phyloP scores from a whole-genome alignment of 1,140 invertebrate genomes.

The Atta texana region DNA sequence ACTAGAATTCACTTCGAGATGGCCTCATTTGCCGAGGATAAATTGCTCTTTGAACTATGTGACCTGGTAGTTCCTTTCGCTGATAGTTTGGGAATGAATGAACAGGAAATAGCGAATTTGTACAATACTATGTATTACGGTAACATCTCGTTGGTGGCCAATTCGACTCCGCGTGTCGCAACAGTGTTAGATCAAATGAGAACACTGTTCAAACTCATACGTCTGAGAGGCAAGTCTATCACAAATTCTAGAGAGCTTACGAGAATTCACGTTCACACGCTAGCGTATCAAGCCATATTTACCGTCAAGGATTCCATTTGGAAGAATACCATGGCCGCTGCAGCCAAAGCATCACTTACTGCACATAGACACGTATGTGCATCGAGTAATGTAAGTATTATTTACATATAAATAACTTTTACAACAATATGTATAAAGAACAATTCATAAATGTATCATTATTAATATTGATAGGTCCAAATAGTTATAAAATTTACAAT shows the following conservation, averaged over 20 bases:
- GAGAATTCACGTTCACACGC: constrained; percentile 94
- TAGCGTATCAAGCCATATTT: constrained; percentile 95
- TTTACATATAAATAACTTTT: background rate
- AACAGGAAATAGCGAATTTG: constrained; percentile 94
- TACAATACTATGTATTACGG: constrained; percentile 90
- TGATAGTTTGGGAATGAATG: constrained; percentile 96
- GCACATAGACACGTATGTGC: constrained; percentile 95
- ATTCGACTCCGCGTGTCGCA: constrained; percentile 93
- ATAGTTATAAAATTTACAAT: background rate
- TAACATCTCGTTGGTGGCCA: constrained; percentile 91
- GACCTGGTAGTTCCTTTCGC: constrained; percentile 91
- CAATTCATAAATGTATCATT: constrained; percentile 6
- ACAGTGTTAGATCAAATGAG: constrained; percentile 94
- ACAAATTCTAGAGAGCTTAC: constrained; percentile 88
- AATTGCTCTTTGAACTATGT: constrained; percentile 89
- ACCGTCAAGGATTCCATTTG: constrained; percentile 90
- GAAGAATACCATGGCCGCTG: constrained; percentile 92
- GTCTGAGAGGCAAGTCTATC: constrained; percentile 83
- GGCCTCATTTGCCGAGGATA: constrained; percentile 93
- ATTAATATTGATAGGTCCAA: constrained; percentile 13
- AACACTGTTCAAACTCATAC: constrained; percentile 89
- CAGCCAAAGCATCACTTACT: constrained; percentile 94
- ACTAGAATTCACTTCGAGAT: constrained; percentile 95
- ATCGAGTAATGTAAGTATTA: constrained; percentile 87
- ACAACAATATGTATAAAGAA: no score